Base-by-base conservation (phyloP, 2,888 invertebrate genomes). In the Cheilosia vernalis region DNA sequence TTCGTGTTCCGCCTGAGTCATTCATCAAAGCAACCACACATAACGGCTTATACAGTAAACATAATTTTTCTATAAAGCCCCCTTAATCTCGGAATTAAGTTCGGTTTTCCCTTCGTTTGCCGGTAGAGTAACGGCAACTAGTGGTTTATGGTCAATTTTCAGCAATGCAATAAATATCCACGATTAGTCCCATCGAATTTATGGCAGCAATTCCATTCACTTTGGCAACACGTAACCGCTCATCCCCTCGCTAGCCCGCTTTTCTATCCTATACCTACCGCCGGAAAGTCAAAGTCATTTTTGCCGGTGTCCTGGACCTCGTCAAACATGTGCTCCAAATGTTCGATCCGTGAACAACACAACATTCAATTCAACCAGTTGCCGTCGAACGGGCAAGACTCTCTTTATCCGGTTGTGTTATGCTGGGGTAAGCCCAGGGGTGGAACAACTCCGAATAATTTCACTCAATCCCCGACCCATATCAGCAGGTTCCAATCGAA, bases 91-190 rank as follows among this genome's bases (percentile, higher is more conserved):
- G 10, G 66, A 78, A 55, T 63, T 49, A 42, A 60, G 60, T 33
- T 66, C 27, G 53, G 47, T 44, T 56, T 24, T 53, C 47, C 33
- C 44, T 44, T 47, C 60, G 30, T 33, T 9, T 21, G 24, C 21
- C 24, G 10, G 10, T 17, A 63, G 79, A 79, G 64, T 69, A 67
- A 73, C 56, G 63, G 73, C 83, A 83, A 83, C 83, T 73, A 79
- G 83, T 83, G 79, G 83, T 83, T 83, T 72, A 78, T 61, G 82
- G 78, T 72, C 82, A 66, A 60, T 55, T 66, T 56, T 72, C n/a
- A 72, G 51, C 66, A 55, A 49, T 67, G 47, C 47, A 78, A 67
- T 83, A 73, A 63, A 73, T 78, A 66, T 72, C 78, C 77, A 58
- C 70, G 82, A 66, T 82, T 70, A 77, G 82, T 70, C 64, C 7